Percentiles rank a stretch among this genome's conserved stretches.
Evolutionary conservation across 2,113 vertebrate species (phyloP).

Genomic region (Empidonax alnorum): DNA sequence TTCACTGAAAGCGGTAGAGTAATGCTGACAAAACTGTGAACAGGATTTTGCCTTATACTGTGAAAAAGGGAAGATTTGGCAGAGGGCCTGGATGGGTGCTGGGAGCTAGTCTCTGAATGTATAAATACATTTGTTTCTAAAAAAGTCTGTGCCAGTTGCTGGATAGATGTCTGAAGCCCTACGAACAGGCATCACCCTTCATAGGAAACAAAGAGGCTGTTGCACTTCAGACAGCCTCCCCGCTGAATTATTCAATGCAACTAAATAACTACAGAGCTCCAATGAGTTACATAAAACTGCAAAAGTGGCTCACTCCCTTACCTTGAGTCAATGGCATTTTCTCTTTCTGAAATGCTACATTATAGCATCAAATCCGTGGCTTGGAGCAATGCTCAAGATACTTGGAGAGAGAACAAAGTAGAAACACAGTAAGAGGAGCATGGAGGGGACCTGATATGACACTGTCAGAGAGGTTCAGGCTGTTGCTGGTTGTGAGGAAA

Average conservation of each 20-base stretch:
- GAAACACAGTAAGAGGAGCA: not conserved
- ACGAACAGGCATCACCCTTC: not conserved
- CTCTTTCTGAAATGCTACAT: not conserved
- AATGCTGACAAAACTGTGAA: not conserved
- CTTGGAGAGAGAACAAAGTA: not conserved
- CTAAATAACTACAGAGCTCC: constrained; percentile 6
- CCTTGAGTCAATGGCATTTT: not conserved
- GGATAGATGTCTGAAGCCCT: not conserved
- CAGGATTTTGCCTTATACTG: not conserved
- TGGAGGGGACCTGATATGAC: not conserved
- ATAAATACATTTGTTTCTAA: not conserved
- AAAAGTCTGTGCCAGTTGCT: not conserved
- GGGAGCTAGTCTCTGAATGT: not conserved
- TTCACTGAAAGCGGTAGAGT: not conserved
- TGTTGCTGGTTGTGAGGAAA: not conserved
- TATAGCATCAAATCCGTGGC: not conserved
- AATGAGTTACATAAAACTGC: not conserved
- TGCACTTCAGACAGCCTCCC: not conserved
- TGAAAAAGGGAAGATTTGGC: not conserved
- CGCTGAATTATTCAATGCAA: constrained; percentile 51
- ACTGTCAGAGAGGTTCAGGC: not conserved
- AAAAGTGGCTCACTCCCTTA: not conserved
- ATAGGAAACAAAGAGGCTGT: not conserved
- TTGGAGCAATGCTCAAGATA: not conserved
- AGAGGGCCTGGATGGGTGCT: not conserved